Base-by-base conservation (phyloP, 1,140 invertebrate species). In the Goniozus legneri region DNA sequence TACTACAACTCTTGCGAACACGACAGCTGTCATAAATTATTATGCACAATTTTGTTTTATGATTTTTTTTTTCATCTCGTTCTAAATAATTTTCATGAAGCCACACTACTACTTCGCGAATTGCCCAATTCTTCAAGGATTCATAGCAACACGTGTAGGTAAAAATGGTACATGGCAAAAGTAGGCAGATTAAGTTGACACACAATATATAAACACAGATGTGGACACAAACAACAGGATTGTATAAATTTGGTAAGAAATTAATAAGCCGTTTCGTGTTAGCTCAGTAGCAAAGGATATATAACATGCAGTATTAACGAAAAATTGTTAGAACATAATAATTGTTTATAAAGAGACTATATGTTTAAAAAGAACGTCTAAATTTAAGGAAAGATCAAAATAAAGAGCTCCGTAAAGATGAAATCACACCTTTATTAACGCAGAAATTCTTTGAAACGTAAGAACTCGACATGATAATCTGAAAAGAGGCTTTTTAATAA, bases 181-280 rank as follows among this genome's bases (percentile, higher is more conserved):
- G 67, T 71, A 71, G 65, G 47, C 65, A 65, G 58, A n/a, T n/a
- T 52, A 66, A 56, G 55, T 66, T 67, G 54, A 67, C 60, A 50
- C 42, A 33, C 50, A 59, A 34, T 55, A 50, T 47, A 44, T 44
- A 45, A 54, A 54, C 50, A 22, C 44, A 22, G 33, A 36, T 53
- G 34, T 44, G 45, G 42, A 47, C 51, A 45, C 47, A 58, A 56
- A 54, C 48, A 36, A 3, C 19, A 34, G 16, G 44, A 41, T 48
- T 31, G 16, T 32, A 45, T 40, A 44, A 44, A 55, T 52, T 46
- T 51, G 57, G 56, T 58, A 60, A 55, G 47, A 57, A 60, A 60
- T 47, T 34, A 47, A 54, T 47, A 61, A 61, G 58, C 58, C 54
- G 60, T 50, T 54, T 41, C 58, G 51, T 55, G 56, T 51, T 20